phyloP scores from a whole-genome alignment of 2,888 invertebrate species.

The Vandiemenella viatica region DNA sequence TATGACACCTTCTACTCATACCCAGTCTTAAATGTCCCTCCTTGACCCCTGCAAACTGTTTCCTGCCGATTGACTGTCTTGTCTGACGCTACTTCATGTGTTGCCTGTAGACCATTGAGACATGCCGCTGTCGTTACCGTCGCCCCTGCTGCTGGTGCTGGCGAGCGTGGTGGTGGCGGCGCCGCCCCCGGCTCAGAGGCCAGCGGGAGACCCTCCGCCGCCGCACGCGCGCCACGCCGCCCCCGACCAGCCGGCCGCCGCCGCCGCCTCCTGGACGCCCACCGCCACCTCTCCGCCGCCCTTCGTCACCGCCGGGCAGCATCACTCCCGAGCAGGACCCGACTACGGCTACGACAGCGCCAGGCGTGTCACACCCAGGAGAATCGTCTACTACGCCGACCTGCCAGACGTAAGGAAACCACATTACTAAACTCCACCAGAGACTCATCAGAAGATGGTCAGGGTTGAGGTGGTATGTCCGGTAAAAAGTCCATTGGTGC shows the following conservation, averaged over 20 bases:
- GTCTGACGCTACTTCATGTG: too few species aligned
- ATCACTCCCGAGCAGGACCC: constrained; percentile 6
- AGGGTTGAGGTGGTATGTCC: too few species aligned
- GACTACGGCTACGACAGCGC: background rate
- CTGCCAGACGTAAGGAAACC: constrained; percentile 10
- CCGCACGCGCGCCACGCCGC: background rate
- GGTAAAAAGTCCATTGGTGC: too few species aligned
- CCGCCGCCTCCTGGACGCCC: background rate
- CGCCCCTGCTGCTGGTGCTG: background rate
- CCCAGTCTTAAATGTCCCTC: too few species aligned
- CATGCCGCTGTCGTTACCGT: too few species aligned
- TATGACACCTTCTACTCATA: too few species aligned
- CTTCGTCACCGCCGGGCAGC: constrained; percentile 3
- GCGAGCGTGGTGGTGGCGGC: background rate
- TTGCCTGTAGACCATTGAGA: too few species aligned
- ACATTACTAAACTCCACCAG: constrained; percentile 4
- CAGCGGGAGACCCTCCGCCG: background rate
- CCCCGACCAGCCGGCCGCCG: background rate
- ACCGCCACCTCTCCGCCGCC: background rate
- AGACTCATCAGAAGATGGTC: too few species aligned
- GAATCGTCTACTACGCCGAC: constrained; percentile 16
- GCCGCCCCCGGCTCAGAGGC: background rate
- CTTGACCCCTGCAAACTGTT: too few species aligned
- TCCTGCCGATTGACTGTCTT: too few species aligned
- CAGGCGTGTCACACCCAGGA: constrained; percentile 5